Base-by-base conservation (phyloP, 2,888 invertebrate species). In the Melipona beecheii region DNA sequence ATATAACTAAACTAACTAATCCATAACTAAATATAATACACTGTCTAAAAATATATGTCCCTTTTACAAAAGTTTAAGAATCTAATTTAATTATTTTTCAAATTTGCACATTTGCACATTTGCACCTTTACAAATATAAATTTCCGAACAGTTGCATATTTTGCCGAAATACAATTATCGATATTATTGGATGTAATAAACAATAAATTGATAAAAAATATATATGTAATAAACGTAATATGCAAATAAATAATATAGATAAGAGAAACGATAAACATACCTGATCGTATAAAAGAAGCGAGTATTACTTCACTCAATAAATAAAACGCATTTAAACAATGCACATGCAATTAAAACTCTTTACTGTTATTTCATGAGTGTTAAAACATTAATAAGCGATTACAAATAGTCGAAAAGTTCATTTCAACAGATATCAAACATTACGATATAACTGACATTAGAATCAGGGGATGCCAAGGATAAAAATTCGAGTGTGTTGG, bases 401-500 rank as follows among this genome's bases (percentile, higher is more conserved):
- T 76, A 77, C 49, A 70, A 71, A 76, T 60, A 73, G 58, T 69
- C 49, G 64, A 76, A 83, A 81, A 76, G 60, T 52, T 76, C 52
- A 70, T 75, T 76, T 81, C 52, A 83, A 69, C 15, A 69, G 76
- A 58, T 72, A 60, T 68, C 62, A 64, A 83, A 81, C 75, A 81
- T 83, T 72, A 81, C 75, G 43, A 62, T 77, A 49, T 66, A 82
- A 83, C 82, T 83, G 82, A 77, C 83, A 83, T 74, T 81, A 75
- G 56, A 75, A 76, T 56, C 75, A 31, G 52, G 56, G 21, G 74
- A 74, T 78, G 74, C 79, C 73, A 79, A 68, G 73, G 74, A 78
- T 78, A 82, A 82, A 82, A 78, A 73, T 82, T 79, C 69, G 70
- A 72, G 73, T 71, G 49, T 43, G 43, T 31, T 64, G 70, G 66